These are phyloP conservation scores for Drosophila atroscutellata DNA, from an alignment of 2,888 invertebrate species.

Conservation along the genomic window DNA sequence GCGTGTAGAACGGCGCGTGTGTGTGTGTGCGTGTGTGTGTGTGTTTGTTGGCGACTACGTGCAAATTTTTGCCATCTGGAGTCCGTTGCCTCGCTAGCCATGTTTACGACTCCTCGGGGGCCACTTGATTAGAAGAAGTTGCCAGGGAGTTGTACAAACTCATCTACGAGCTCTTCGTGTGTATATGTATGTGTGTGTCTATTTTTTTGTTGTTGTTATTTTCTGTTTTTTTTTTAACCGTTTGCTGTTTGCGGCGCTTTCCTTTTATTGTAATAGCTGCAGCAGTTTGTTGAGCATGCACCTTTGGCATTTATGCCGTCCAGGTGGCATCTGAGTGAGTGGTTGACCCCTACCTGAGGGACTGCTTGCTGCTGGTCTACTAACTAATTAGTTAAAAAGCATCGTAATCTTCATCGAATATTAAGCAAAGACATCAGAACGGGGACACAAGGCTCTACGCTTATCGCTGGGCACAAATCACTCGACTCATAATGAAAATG, in stretches of 20 bases:
- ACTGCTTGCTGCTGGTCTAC: neutral
- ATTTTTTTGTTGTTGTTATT: neutral
- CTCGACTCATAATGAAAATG: constrained; percentile 67
- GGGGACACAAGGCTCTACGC: constrained; percentile 30
- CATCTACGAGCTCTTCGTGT: constrained; percentile 29
- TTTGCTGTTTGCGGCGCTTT: constrained; percentile 5
- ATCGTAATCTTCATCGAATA: constrained; percentile 62
- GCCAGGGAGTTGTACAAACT: constrained; percentile 64
- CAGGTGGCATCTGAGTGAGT: neutral
- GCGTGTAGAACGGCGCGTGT: constrained; percentile 17
- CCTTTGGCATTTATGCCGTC: constrained; percentile 12
- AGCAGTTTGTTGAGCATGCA: constrained; percentile 41
- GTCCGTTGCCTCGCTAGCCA: constrained; percentile 46
- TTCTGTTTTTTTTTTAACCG: neutral
- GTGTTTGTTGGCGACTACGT: constrained; percentile 41
- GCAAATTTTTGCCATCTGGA: constrained; percentile 63
- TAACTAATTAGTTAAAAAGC: constrained; percentile 69
- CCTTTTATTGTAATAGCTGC: constrained; percentile 28
- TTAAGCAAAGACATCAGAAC: constrained; percentile 14
- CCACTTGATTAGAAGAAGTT: constrained; percentile 78
- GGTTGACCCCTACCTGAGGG: neutral
- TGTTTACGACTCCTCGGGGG: constrained; percentile 78
- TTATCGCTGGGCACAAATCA: constrained; percentile 72
- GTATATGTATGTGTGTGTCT: constrained; percentile 22
- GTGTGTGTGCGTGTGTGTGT: constrained; percentile 29